phyloP scores from a whole-genome alignment of 2,113 vertebrate species.

The Elaphurus davidianus region DNA sequence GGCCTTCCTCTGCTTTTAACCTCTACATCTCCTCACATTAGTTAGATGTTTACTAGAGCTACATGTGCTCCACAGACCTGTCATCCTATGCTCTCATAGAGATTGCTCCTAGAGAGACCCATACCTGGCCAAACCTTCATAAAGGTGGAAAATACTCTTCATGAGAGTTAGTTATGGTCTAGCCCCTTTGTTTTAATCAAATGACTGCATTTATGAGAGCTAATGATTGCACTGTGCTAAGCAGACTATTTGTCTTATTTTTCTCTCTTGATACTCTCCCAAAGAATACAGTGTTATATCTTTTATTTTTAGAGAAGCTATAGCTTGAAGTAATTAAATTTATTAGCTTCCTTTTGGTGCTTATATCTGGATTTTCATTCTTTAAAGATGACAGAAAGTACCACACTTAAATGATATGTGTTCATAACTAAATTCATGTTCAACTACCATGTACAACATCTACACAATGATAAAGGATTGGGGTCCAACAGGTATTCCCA shows the following conservation, averaged over 20 bases:
- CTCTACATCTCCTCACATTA: not conserved
- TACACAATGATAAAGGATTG: not conserved
- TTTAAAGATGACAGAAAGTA: not conserved
- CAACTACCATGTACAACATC: not conserved
- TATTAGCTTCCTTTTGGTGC: not conserved
- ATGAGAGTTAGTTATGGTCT: not conserved
- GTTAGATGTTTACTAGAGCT: not conserved
- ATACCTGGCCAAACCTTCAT: not conserved
- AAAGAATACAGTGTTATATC: not conserved
- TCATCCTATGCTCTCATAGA: not conserved
- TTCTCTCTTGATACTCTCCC: not conserved
- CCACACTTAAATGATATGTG: not conserved
- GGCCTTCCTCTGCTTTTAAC: not conserved
- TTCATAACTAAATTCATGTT: not conserved
- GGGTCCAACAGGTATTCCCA: not conserved
- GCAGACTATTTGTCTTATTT: not conserved
- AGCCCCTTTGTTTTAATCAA: not conserved
- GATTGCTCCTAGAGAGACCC: not conserved
- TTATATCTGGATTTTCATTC: slow-evolving; percentile 1
- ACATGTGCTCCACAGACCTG: not conserved
- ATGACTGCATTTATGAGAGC: not conserved
- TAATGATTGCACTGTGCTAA: not conserved
- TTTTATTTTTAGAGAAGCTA: not conserved
- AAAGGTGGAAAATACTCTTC: not conserved
- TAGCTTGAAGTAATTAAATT: not conserved